Percentiles rank a stretch among this genome's conserved stretches.
Conservation (phyloP, 2,888 invertebrate genomes). For the Eupithecia vulgata region DNA sequence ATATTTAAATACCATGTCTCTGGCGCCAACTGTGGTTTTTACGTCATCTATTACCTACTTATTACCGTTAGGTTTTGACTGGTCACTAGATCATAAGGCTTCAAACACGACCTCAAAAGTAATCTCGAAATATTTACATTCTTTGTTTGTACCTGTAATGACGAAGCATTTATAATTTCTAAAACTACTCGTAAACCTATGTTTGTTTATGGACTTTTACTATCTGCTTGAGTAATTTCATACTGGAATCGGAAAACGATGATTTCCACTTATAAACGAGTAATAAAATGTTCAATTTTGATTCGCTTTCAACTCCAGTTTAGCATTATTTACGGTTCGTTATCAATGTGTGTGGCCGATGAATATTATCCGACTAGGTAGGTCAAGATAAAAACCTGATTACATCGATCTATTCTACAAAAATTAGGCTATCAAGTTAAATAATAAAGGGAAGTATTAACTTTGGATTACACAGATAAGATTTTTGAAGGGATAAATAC, state of each 20-base stretch:
- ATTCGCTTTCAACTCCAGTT: conserved; percentile 35
- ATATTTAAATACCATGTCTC: conserved; percentile 5
- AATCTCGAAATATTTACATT: neutral
- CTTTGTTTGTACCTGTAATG: neutral
- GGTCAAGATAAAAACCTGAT: conserved; percentile 39
- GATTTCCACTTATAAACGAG: conserved; percentile 25
- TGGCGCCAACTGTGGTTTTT: conserved; percentile 4
- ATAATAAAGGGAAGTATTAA: conserved; percentile 45
- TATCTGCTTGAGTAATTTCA: neutral
- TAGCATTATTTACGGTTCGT: conserved; percentile 36
- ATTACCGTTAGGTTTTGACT: conserved; percentile 8
- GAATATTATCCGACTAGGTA: conserved; percentile 40
- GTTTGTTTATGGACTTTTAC: neutral
- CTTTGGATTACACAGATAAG: conserved; percentile 41
- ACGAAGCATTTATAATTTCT: neutral
- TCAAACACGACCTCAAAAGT: conserved; percentile 10
- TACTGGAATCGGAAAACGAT: conserved; percentile 14
- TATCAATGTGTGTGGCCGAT: conserved; percentile 44
- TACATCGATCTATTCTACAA: conserved; percentile 33
- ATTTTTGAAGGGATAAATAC: neutral
- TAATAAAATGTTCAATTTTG: conserved; percentile 30
- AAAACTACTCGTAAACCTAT: neutral
- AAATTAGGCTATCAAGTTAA: conserved; percentile 47
- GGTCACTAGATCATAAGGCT: conserved; percentile 4
- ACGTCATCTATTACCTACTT: conserved; percentile 6